These are phyloP conservation scores for Drosophila insularis DNA, from an alignment of 1,140 invertebrate genomes.

Conservation along the genomic window DNA sequence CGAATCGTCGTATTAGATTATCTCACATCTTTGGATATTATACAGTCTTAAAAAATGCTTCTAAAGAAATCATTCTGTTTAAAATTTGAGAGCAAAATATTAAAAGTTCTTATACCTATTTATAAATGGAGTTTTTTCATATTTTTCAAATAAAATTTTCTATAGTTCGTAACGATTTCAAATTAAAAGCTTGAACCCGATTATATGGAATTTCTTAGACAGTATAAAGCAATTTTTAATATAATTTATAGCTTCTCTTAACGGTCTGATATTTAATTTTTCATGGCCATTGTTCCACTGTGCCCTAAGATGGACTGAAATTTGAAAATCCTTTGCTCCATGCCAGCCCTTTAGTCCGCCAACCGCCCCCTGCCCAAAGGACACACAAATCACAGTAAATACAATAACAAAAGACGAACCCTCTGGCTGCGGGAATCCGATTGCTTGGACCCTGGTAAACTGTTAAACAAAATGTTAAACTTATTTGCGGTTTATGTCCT, in stretches of 20 bases:
- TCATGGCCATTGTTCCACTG: conserved; percentile 37
- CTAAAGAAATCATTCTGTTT: no score
- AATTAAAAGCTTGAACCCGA: no score
- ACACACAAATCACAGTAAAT: conserved; percentile 75
- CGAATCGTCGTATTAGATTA: no score
- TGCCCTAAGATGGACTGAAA: conserved; percentile 37
- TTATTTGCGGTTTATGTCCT: conserved; percentile 77
- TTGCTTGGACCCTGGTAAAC: conserved; percentile 30
- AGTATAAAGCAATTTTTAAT: no score
- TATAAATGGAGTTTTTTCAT: no score
- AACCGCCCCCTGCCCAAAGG: conserved; percentile 49
- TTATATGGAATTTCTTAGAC: background rate
- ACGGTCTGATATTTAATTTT: background rate
- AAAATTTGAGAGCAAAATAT: no score
- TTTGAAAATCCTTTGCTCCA: conserved; percentile 63
- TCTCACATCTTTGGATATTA: no score
- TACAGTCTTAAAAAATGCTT: no score
- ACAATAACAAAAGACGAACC: conserved; percentile 69
- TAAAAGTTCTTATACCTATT: no score
- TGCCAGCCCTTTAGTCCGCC: conserved; percentile 9
- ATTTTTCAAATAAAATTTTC: no score
- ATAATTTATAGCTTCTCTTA: no score
- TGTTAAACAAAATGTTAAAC: conserved; percentile 66
- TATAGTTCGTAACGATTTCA: no score
- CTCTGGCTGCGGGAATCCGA: conserved; percentile 42